A percentile compares a stretch with the other conserved stretches of the same genome.
phyloP scores from a whole-genome alignment of 2,888 invertebrate species.

The Patella caerulea region DNA sequence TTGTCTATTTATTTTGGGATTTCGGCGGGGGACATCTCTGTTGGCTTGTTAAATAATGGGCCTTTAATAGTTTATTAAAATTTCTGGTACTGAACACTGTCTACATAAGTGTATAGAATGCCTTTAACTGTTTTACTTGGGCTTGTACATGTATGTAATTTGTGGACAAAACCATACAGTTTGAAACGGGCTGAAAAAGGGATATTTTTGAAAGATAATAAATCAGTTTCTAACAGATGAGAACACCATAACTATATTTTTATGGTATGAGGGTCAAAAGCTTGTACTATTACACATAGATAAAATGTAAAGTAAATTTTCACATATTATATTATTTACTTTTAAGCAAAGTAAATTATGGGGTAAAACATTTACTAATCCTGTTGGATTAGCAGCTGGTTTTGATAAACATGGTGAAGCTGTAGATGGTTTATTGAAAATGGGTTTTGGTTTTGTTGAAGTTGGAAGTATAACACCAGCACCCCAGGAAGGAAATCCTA shows the following conservation, averaged over 20 bases:
- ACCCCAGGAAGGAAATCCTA: conserved; percentile 93
- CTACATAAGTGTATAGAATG: too few species aligned
- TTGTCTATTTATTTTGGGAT: too few species aligned
- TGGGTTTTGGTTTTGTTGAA: conserved; percentile 97
- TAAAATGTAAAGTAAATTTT: neutral
- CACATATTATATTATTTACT: conserved; percentile 33
- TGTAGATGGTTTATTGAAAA: conserved; percentile 82
- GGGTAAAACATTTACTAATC: conserved; percentile 84
- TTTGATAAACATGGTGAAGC: conserved; percentile 98
- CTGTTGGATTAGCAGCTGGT: conserved; percentile 97
- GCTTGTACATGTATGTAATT: too few species aligned
- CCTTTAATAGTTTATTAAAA: too few species aligned
- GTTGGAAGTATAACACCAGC: conserved; percentile 95
- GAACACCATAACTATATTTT: neutral
- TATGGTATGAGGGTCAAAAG: neutral
- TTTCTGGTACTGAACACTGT: too few species aligned
- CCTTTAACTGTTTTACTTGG: too few species aligned
- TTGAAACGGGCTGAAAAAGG: too few species aligned
- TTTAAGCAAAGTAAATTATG: conserved; percentile 81
- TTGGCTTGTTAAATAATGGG: too few species aligned
- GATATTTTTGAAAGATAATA: too few species aligned
- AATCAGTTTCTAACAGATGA: too few species aligned
- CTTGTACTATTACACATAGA: neutral
- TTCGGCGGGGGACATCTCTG: too few species aligned
- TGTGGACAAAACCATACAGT: too few species aligned